These are phyloP conservation scores for Colletes collaris DNA, from an alignment of 2,888 invertebrate species.

Conservation along the genomic window DNA sequence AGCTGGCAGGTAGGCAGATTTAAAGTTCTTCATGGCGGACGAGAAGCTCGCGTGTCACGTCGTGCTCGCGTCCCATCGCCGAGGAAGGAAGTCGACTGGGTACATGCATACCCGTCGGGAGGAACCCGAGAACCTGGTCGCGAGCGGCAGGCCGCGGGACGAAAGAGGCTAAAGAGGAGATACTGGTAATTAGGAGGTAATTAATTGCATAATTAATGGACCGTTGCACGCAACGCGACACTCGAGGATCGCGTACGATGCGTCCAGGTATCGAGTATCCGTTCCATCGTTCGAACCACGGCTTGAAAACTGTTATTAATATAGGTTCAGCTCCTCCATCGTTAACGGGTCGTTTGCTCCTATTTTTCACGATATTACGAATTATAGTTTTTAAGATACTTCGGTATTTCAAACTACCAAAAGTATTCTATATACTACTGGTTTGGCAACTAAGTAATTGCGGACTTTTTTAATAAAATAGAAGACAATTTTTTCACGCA, in stretches of 20 bases:
- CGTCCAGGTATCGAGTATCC: conserved; percentile 63
- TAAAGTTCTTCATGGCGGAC: conserved; percentile 47
- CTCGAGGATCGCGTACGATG: conserved; percentile 43
- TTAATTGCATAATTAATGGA: conserved; percentile 79
- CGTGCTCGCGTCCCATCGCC: conserved; percentile 29
- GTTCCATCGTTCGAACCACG: conserved; percentile 29
- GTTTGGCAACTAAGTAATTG: too few species aligned
- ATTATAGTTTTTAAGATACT: too few species aligned
- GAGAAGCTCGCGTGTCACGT: conserved; percentile 57
- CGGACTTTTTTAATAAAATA: too few species aligned
- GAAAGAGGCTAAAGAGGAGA: conserved; percentile 61
- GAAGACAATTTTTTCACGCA: too few species aligned
- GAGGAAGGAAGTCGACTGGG: conserved; percentile 19
- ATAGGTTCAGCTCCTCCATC: too few species aligned
- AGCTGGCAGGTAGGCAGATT: conserved; percentile 57
- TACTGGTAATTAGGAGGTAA: conserved; percentile 78
- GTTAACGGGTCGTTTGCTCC: too few species aligned
- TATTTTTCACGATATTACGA: too few species aligned
- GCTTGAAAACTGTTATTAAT: neutral
- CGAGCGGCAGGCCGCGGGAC: conserved; percentile 35
- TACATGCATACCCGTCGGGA: conserved; percentile 19
- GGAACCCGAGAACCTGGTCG: conserved; percentile 43
- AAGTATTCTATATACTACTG: too few species aligned
- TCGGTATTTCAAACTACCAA: too few species aligned
- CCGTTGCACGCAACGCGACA: conserved; percentile 61